Conservation (phyloP, 92 coral and sea anemone species). For the Meandrina meandrites region DNA sequence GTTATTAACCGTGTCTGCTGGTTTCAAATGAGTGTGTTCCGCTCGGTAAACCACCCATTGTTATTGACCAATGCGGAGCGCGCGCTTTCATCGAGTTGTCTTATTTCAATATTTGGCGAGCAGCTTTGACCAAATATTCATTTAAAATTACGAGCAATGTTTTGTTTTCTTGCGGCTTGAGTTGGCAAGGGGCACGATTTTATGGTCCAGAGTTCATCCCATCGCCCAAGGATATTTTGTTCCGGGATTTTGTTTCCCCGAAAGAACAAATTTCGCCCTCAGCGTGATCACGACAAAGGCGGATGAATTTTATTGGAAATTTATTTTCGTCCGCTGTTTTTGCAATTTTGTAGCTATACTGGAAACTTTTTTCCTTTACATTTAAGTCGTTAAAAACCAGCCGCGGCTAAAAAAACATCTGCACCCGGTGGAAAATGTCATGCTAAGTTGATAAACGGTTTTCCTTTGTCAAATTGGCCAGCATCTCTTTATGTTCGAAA, state of each 20-base stretch:
- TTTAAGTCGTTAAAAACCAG: constrained; percentile 36
- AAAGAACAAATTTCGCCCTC: constrained; percentile 17
- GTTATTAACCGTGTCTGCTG: constrained; percentile 70
- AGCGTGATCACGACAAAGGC: constrained; percentile 25
- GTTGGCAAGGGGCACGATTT: constrained; percentile 30
- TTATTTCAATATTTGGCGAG: constrained; percentile 79
- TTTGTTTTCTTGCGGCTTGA: constrained; percentile 85
- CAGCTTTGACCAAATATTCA: constrained; percentile 86
- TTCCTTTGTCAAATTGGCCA: constrained; percentile 25
- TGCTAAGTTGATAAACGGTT: constrained; percentile 47
- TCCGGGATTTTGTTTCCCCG: constrained; percentile 8
- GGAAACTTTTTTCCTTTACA: constrained; percentile 10
- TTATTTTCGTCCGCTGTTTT: constrained; percentile 26
- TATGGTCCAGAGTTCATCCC: constrained; percentile 16
- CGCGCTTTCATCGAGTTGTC: constrained; percentile 57
- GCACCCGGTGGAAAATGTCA: constrained; percentile 12
- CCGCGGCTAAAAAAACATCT: constrained; percentile 34
- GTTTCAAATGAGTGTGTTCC: constrained; percentile 65
- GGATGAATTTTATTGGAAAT: constrained; percentile 11
- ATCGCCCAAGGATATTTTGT: constrained; percentile 28
- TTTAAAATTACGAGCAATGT: constrained; percentile 73
- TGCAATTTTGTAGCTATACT: constrained; percentile 4
- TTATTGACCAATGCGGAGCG: constrained; percentile 68
- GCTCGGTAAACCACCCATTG: constrained; percentile 65
- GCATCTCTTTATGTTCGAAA: constrained; percentile 17